phyloP scores from a whole-genome alignment of 2,113 vertebrate genomes.

The Pomatostomus ruficeps region DNA sequence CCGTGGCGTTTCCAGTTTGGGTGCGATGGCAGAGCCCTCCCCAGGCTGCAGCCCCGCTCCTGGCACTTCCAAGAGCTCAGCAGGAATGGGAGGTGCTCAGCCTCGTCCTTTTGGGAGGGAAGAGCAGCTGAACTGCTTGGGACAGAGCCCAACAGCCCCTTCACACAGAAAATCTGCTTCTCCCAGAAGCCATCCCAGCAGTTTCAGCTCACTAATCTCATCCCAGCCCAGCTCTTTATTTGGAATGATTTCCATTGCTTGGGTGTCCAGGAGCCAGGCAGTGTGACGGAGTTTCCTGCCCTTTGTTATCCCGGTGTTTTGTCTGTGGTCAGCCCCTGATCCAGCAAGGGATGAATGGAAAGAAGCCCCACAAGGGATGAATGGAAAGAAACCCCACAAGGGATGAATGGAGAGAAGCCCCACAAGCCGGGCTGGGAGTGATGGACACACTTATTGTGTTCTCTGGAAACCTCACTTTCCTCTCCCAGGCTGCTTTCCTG shows the following conservation, averaged over 20 bases:
- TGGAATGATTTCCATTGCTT: neutral
- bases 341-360: neutral
- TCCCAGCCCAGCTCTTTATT: neutral
- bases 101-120: neutral
- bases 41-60: neutral
- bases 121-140: neutral
- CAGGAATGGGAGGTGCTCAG: neutral
- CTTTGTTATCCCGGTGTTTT: neutral
- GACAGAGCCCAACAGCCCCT: neutral
- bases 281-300: neutral
- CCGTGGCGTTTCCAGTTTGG: neutral
- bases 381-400: too few relatives aligned
- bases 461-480: neutral
- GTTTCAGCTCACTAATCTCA: neutral
- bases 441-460: neutral
- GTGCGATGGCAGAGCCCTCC: neutral
- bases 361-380: too few relatives aligned
- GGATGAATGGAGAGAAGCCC: neutral
- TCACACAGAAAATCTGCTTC: neutral
- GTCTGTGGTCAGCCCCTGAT: neutral
- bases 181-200: neutral
- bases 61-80: neutral
- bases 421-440: neutral
- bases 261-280: neutral
- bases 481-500: neutral